Percentiles rank a stretch among this genome's conserved stretches.
These are phyloP conservation scores for Syngnathus floridae DNA, from an alignment of 2,113 vertebrate genomes.

Conservation along the genomic window DNA sequence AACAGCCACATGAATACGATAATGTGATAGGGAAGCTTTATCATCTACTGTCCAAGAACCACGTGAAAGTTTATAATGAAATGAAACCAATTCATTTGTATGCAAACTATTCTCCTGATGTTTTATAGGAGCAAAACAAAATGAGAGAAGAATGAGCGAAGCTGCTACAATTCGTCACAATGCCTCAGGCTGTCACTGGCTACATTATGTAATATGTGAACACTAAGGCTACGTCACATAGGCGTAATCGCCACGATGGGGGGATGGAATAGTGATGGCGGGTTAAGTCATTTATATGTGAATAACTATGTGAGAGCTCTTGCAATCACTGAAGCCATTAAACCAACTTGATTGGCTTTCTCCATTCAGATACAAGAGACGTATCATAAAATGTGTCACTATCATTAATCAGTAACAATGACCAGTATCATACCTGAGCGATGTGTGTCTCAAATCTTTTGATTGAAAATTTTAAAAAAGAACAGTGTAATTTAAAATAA, in stretches of 20 bases:
- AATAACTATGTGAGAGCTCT: not conserved
- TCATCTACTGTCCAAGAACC: not conserved
- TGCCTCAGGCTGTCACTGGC: constrained; percentile 21
- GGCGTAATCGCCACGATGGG: constrained; percentile 25
- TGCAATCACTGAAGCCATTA: not conserved
- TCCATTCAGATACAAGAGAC: not conserved
- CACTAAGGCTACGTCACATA: constrained; percentile 27
- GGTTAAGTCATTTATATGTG: not conserved
- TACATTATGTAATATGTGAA: constrained; percentile 38
- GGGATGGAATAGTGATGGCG: constrained; percentile 16
- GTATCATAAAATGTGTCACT: not conserved
- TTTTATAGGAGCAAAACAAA: not conserved
- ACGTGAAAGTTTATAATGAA: not conserved
- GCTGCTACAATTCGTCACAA: constrained; percentile 17
- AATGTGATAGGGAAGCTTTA: not conserved
- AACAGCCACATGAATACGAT: not conserved
- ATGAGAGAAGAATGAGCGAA: constrained; percentile 10
- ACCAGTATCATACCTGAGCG: not conserved
- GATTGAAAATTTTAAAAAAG: not conserved
- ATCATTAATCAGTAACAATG: not conserved
- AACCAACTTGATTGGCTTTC: not conserved
- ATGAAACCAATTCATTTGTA: not conserved
- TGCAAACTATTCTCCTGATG: not conserved
- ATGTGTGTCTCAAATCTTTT: not conserved
- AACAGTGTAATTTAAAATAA: not conserved